Base-by-base conservation (phyloP, 2,797 vertebrate species). In the Lepus oiostolus region DNA sequence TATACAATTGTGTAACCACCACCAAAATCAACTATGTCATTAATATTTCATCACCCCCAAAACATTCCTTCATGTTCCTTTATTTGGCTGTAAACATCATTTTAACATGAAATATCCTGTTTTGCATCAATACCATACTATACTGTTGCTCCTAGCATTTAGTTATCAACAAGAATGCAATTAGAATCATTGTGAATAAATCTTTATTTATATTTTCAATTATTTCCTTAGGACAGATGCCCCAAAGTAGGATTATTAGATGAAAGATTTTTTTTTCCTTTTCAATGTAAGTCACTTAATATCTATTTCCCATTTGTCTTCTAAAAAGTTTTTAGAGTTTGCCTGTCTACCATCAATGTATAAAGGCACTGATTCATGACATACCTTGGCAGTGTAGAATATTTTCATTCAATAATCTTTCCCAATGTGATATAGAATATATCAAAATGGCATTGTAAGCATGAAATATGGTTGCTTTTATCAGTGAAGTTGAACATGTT, bases 151-250 rank as follows among this genome's bases (percentile, higher is more conserved):
- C 24, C 80, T 63, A 24, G 16, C n/a, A 60, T 75, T 68, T 89
- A 42, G 17, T 82, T 81, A 89, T 42, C 13, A 90, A 83, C 17
- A 92, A 83, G 62, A 26, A 68, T 50, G 32, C 14, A 68, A 26
- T 77, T 84, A 71, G 30, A 28, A 83, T 79, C 32, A 13, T 35
- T n/a, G 21, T 72, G 22, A 90, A 74, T 79, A 75, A 90, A 74
- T 35, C 13, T 90, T 87, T 80, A 87, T 67, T 91, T 85, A 50
- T 12, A 63, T n/a, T 92, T 90, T 47, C 32, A 35, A 62, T 75
- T 65, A 38, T 35, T 92, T 85, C 42, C 80, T 67, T 67, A 14
- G 70, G 28, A 84, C 60, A 74, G 14, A 60, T 62, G 19, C 22
- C n/a, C n/a, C 52, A 92, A 84, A 80, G 35, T 17, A 91, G 84